phyloP scores from a whole-genome alignment of 2,797 vertebrate species.

The Tragelaphus oryx region DNA sequence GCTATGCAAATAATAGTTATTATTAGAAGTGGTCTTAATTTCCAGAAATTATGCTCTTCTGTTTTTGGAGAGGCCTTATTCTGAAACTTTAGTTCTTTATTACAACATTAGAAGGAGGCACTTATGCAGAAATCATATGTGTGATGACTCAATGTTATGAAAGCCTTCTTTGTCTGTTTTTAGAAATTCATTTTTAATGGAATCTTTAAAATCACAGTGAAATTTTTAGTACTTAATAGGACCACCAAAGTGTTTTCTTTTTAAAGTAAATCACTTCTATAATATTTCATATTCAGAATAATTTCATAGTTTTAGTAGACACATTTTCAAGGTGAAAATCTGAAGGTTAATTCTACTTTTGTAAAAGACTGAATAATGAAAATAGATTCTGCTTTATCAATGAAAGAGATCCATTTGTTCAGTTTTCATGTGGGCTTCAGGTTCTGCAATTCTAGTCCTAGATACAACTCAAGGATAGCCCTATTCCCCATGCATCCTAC shows the following conservation, averaged over 20 bases:
- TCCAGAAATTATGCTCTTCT: slow-evolving; percentile 59
- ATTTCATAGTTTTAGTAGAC: slow-evolving; percentile 34
- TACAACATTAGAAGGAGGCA: slow-evolving; percentile 46
- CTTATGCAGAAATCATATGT: slow-evolving; percentile 46
- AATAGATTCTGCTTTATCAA: not conserved
- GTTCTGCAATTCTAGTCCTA: not conserved
- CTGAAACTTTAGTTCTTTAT: slow-evolving; percentile 56
- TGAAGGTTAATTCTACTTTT: slow-evolving; percentile 52
- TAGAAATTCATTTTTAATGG: slow-evolving; percentile 64
- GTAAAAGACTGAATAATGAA: not conserved
- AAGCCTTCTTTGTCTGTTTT: slow-evolving; percentile 56
- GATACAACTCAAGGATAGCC: not conserved
- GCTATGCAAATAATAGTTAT: slow-evolving; percentile 56
- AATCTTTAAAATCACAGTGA: slow-evolving; percentile 55
- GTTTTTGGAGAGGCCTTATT: slow-evolving; percentile 62
- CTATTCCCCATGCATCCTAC: not conserved
- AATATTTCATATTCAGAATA: slow-evolving; percentile 59
- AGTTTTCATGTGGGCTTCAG: not conserved
- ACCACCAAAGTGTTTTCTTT: slow-evolving; percentile 33
- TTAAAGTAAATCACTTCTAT: slow-evolving; percentile 24
- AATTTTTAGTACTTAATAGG: slow-evolving; percentile 53
- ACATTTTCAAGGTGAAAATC: slow-evolving; percentile 56
- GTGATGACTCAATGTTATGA: slow-evolving; percentile 57
- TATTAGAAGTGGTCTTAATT: slow-evolving; percentile 68
- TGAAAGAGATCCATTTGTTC: not conserved